A percentile compares a stretch with the other conserved stretches of the same genome.
Conservation (phyloP, 2,888 invertebrate genomes). For the Andrena bucephala region DNA sequence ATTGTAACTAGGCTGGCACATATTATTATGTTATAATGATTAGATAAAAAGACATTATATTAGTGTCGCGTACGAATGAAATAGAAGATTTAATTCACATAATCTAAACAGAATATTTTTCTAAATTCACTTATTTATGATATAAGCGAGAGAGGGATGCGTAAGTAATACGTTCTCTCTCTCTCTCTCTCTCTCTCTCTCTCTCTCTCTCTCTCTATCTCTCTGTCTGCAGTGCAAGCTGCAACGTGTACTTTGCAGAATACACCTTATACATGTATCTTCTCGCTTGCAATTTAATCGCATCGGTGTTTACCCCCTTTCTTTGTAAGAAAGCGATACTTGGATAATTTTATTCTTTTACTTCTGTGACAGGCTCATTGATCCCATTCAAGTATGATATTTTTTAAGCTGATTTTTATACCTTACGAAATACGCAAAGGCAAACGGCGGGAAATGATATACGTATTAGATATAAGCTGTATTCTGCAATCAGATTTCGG, state of each 20-base stretch:
- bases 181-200: neutral
- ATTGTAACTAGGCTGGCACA: conserved; percentile 49
- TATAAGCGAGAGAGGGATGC: conserved; percentile 30
- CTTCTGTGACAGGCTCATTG: neutral
- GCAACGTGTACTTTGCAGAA: conserved; percentile 42
- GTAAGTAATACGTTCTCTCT: conserved; percentile 17
- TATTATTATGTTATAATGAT: conserved; percentile 52
- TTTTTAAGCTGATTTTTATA: conserved; percentile 6
- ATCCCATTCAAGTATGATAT: conserved; percentile 16
- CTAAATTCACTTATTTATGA: conserved; percentile 50
- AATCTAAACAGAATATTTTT: conserved; percentile 49
- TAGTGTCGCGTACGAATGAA: conserved; percentile 51
- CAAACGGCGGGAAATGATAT: neutral
- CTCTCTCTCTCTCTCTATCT: neutral
- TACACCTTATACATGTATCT: conserved; percentile 30
- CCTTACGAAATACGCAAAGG: neutral
- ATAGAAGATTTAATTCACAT: conserved; percentile 42
- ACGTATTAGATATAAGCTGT: conserved; percentile 29
- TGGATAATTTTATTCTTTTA: conserved; percentile 8
- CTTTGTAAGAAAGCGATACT: conserved; percentile 7
- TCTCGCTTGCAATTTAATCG: neutral
- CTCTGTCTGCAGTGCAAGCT: conserved; percentile 26
- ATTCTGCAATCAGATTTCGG: conserved; percentile 33
- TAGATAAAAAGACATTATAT: conserved; percentile 61
- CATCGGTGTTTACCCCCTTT: neutral